Base-by-base conservation (phyloP, 2,888 invertebrate genomes). In the Osmoderma eremita region DNA sequence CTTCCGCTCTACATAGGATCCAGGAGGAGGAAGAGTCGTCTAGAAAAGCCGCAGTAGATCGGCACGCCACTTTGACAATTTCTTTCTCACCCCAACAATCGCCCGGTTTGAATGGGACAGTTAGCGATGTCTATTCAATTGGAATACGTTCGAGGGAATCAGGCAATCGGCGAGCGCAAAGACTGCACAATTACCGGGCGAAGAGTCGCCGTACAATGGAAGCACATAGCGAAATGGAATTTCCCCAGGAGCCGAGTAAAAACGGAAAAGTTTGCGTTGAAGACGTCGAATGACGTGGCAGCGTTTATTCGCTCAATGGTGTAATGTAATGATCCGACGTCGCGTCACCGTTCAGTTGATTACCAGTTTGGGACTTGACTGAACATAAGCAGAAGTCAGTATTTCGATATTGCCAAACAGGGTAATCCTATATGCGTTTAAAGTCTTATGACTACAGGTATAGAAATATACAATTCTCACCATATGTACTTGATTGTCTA, bases 141-240 rank as follows among this genome's bases (percentile, higher is more conserved):
- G 30, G 76, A 75, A 75, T 74, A 76, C 76, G 75, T 76, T 75
- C 73, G 74, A 75, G 75, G 38, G 53, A 78, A 76, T 76, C 75
- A 73, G 73, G 77, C 78, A 78, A 78, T 78, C 77, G 71, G 70
- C 71, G 72, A 74, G 75, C 76, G 78, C 78, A 79, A 79, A 79
- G 78, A 76, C 74, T 76, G 75, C 76, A 73, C 78, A 79, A 79
- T 79, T 79, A 79, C 78, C 30, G 30, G 67, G 74, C 71, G 69
- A 69, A 73, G 73, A 73, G 71, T 67, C 49, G 41, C 65, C 65
- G 61, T 67, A 75, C 75, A 75, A 75, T 73, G 66, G 71, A 58
- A 65, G 12, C 53, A 17, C 30, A 22, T 41, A 6, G 6, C 13
- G 3, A 45, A 61, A 61, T 61, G 58, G 58, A 61, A 61, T 61